phyloP scores from a whole-genome alignment of 1,140 invertebrate species.

The Calycopis cecrops region DNA sequence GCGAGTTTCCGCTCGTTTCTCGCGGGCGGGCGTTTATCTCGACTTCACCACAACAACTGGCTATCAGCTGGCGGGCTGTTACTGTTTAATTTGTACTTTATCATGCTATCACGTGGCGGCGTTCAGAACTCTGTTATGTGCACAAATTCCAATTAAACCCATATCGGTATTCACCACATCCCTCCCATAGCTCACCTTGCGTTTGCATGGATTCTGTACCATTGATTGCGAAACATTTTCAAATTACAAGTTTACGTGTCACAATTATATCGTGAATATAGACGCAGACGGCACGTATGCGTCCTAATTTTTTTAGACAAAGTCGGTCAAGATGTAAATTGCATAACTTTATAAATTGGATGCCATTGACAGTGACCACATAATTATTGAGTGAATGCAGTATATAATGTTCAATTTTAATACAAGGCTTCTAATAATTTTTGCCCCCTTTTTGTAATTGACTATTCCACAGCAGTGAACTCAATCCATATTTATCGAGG shows the following conservation, averaged over 20 bases:
- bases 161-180: slow-evolving; percentile 15
- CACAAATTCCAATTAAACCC: slow-evolving; percentile 33
- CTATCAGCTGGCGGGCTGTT: slow-evolving; percentile 51
- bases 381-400: slow-evolving; percentile 36
- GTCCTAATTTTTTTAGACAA: slow-evolving; percentile 54
- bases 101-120: slow-evolving; percentile 54
- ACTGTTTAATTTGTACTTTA: slow-evolving; percentile 67
- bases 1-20: neutral
- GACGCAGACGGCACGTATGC: slow-evolving; percentile 35
- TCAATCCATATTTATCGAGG: no score
- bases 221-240: slow-evolving; percentile 9
- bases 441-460: slow-evolving; percentile 21
- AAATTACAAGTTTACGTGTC: slow-evolving; percentile 24
- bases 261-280: slow-evolving; percentile 23
- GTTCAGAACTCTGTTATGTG: slow-evolving; percentile 32
- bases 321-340: slow-evolving; percentile 65
- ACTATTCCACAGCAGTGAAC: neutral
- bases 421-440: slow-evolving; percentile 40
- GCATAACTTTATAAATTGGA: slow-evolving; percentile 44
- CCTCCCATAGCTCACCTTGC: slow-evolving; percentile 29
- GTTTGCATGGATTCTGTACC: slow-evolving; percentile 12
- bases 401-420: slow-evolving; percentile 36
- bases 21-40: slow-evolving; percentile 37
- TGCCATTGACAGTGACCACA: slow-evolving; percentile 39
- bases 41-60: slow-evolving; percentile 49